These are phyloP conservation scores for Falcaria lacertinaria DNA, from an alignment of 2,888 invertebrate genomes.

Conservation along the genomic window DNA sequence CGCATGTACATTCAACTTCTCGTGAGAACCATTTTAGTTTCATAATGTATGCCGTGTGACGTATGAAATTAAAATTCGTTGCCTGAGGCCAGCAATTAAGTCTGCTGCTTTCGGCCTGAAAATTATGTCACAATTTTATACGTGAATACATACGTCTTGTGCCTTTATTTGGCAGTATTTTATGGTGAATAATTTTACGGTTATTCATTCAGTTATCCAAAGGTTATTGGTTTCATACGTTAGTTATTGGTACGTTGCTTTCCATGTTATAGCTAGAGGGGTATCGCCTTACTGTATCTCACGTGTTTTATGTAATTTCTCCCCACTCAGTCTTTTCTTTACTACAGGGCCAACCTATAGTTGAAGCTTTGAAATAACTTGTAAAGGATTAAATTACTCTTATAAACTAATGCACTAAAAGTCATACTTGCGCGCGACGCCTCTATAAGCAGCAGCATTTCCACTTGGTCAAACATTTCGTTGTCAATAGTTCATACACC, in stretches of 20 bases:
- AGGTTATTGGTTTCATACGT: slow-evolving; percentile 37
- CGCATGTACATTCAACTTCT: too few species aligned
- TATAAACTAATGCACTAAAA: slow-evolving; percentile 14
- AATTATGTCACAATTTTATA: too few species aligned
- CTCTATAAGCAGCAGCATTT: slow-evolving; percentile 9
- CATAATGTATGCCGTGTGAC: too few species aligned
- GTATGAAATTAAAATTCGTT: too few species aligned
- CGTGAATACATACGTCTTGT: too few species aligned
- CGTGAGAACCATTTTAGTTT: too few species aligned
- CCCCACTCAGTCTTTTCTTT: slow-evolving; percentile 42
- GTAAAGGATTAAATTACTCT: not conserved
- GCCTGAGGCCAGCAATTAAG: too few species aligned
- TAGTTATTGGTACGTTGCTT: slow-evolving; percentile 53
- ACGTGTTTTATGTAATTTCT: slow-evolving; percentile 61
- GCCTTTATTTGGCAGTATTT: too few species aligned
- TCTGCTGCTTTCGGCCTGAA: too few species aligned
- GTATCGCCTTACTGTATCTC: slow-evolving; percentile 54
- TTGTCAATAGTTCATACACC: slow-evolving; percentile 42
- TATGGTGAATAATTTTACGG: not conserved
- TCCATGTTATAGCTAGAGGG: slow-evolving; percentile 59
- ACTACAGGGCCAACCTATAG: slow-evolving; percentile 17
- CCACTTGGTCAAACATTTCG: slow-evolving; percentile 33
- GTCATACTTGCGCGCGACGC: slow-evolving; percentile 16
- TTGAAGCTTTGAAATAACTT: slow-evolving; percentile 3
- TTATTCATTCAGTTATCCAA: slow-evolving; percentile 12